phyloP scores from a whole-genome alignment of 1,140 invertebrate species.

The Drosophila nigrodunni region DNA sequence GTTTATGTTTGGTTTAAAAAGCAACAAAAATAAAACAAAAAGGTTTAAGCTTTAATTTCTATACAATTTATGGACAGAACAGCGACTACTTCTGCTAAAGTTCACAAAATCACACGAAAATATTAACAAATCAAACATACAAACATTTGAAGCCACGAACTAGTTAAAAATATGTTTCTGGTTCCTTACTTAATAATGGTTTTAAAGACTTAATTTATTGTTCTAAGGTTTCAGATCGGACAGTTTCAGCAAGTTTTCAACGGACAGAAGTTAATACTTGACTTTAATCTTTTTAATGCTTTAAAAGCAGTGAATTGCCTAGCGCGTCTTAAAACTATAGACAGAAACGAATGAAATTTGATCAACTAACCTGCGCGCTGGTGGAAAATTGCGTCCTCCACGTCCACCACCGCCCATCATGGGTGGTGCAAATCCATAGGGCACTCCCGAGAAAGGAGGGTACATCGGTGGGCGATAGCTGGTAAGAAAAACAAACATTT shows the following conservation, averaged over 20 bases:
- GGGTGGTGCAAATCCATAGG: slow-evolving; percentile 75
- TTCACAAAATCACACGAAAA: not conserved
- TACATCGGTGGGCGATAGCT: slow-evolving; percentile 73
- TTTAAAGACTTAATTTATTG: not conserved
- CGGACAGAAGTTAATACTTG: not conserved
- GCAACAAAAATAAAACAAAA: not conserved
- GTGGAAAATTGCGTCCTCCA: slow-evolving; percentile 74
- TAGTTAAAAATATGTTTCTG: not conserved
- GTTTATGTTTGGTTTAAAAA: not conserved
- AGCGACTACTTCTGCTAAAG: not conserved
- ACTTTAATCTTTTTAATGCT: not conserved
- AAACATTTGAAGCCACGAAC: not conserved
- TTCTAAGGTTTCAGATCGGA: not conserved
- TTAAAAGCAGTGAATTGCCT: not conserved
- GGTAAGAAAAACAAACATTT: not conserved
- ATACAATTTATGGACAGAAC: not conserved
- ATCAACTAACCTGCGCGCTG: slow-evolving; percentile 73
- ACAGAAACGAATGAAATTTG: not conserved
- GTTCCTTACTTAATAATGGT: not conserved
- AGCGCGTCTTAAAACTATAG: slow-evolving; percentile 13
- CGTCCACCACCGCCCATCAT: slow-evolving; percentile 76
- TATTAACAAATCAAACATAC: not conserved
- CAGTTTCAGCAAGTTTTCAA: not conserved
- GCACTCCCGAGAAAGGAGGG: slow-evolving; percentile 68
- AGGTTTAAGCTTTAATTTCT: not conserved